These are phyloP conservation scores for Pantherophis guttatus DNA, from an alignment of 2,113 vertebrate species.

Conservation along the genomic window DNA sequence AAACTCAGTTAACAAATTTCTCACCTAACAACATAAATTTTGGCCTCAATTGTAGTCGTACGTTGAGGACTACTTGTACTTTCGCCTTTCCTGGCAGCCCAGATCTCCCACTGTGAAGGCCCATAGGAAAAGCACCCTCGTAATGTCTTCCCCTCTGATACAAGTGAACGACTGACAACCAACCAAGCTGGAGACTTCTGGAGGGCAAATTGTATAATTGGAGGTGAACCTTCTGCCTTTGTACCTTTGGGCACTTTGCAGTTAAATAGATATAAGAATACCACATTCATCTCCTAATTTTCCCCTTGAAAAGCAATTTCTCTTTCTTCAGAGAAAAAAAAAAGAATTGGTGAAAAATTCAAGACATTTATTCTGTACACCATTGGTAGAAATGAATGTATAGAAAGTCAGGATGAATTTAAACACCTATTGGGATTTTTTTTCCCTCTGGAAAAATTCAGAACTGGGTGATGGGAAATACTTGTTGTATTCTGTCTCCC, in stretches of 20 bases:
- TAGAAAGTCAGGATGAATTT: not conserved
- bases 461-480: not conserved
- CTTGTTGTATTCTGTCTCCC: not conserved
- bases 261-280: not conserved
- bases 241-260: not conserved
- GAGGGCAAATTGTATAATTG: not conserved
- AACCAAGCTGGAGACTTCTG: not conserved
- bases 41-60: no score
- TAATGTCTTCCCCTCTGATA: not conserved
- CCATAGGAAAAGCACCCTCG: not conserved
- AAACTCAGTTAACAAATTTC: no score
- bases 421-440: not conserved
- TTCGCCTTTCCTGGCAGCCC: not conserved
- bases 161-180: not conserved
- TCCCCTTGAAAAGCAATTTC: not conserved
- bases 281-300: not conserved
- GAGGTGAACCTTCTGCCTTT: not conserved
- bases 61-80: not conserved
- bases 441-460: not conserved
- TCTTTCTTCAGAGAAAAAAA: not conserved
- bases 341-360: not conserved
- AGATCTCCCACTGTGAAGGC: not conserved
- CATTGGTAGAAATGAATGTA: not conserved
- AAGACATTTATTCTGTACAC: not conserved
- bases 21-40: no score